These are phyloP conservation scores for Calyptomena viridis DNA, from an alignment of 2,113 vertebrate genomes.

Conservation along the genomic window DNA sequence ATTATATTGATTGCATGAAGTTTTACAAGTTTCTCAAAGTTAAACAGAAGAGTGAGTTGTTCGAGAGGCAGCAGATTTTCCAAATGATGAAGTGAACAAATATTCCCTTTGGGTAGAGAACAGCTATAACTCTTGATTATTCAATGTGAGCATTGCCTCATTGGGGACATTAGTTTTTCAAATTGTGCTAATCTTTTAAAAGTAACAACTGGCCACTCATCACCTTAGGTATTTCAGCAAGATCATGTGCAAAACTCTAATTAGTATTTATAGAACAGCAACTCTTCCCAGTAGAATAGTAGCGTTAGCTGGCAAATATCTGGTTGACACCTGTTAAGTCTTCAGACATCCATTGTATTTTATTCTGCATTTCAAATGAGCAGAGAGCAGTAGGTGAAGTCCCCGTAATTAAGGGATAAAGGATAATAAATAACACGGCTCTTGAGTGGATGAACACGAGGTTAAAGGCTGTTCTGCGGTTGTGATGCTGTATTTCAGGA, in stretches of 20 bases:
- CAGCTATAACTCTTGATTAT: constrained; percentile 72
- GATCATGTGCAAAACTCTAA: constrained; percentile 71
- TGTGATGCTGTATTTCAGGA: neutral
- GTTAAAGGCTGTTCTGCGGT: constrained; percentile 30
- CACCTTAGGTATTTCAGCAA: constrained; percentile 71
- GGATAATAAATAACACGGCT: constrained; percentile 48
- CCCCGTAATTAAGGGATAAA: constrained; percentile 49
- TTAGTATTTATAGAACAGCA: constrained; percentile 73
- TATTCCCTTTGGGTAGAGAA: constrained; percentile 63
- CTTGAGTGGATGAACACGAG: constrained; percentile 39
- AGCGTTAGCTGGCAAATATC: constrained; percentile 59
- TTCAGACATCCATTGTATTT: constrained; percentile 62
- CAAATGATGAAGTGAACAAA: constrained; percentile 71
- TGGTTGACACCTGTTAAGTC: constrained; percentile 64
- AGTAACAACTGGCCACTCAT: constrained; percentile 74
- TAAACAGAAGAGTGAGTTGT: constrained; percentile 64
- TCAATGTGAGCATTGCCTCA: constrained; percentile 66
- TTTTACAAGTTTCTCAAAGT: constrained; percentile 69
- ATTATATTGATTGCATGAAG: neutral
- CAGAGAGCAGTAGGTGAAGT: constrained; percentile 57
- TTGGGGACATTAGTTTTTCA: constrained; percentile 72
- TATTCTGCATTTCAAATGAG: constrained; percentile 65
- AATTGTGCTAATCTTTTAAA: constrained; percentile 73
- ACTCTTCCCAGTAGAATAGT: constrained; percentile 61
- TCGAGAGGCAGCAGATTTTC: constrained; percentile 67